Conservation (phyloP, 1,140 invertebrate genomes). For the Cyclargus thomasi region DNA sequence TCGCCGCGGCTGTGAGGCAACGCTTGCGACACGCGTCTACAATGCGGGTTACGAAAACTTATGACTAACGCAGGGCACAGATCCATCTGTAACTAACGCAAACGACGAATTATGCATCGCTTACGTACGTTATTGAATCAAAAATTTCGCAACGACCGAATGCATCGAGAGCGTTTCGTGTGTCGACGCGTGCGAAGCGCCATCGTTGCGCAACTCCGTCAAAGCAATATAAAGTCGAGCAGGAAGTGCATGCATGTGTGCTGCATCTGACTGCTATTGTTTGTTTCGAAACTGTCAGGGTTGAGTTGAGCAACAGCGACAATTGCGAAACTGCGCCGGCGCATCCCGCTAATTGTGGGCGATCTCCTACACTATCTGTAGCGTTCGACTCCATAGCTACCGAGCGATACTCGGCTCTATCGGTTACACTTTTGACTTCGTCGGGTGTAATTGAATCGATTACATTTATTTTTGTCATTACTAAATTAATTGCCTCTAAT, state of each 20-base stretch:
- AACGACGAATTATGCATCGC: constrained; percentile 41
- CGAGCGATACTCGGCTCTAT: background rate
- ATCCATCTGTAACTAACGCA: constrained; percentile 33
- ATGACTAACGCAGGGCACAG: constrained; percentile 55
- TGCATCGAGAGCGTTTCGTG: constrained; percentile 48
- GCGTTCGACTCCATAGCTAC: background rate
- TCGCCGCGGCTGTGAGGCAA: constrained; percentile 54
- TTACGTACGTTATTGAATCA: constrained; percentile 40
- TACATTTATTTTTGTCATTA: background rate
- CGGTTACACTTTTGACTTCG: background rate
- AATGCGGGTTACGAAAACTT: constrained; percentile 69
- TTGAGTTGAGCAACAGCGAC: constrained; percentile 65
- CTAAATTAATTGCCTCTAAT: constrained; percentile 19
- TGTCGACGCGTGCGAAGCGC: constrained; percentile 33
- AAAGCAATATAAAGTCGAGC: constrained; percentile 63
- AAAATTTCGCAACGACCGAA: constrained; percentile 48
- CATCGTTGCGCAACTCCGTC: constrained; percentile 58
- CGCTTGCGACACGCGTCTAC: constrained; percentile 66
- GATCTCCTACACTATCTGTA: constrained; percentile 46
- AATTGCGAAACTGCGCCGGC: constrained; percentile 56
- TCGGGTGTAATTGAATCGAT: background rate
- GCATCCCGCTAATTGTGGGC: constrained; percentile 67
- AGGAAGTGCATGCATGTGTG: constrained; percentile 71
- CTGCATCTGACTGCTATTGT: constrained; percentile 71
- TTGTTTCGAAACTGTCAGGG: constrained; percentile 71